Evolutionary conservation across 92 coral and sea anemone genomes (phyloP).

Genomic region (Phenganax marumi): DNA sequence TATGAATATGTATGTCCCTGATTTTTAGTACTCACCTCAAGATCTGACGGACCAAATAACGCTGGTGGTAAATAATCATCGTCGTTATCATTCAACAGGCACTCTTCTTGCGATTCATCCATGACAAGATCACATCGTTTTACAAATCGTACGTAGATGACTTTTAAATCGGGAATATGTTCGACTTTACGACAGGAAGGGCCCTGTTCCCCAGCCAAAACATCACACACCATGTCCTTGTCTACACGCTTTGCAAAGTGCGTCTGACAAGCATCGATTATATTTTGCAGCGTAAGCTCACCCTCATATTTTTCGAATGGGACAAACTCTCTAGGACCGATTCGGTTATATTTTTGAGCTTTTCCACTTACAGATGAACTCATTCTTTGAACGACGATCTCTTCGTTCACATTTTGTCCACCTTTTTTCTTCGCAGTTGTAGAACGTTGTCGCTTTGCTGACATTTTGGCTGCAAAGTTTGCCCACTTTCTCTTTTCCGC

Average conservation of each 20-base stretch:
- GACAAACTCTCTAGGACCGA: conserved; percentile 53
- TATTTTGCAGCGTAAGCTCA: conserved; percentile 32
- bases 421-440: conserved; percentile 40
- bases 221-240: conserved; percentile 52
- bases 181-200: conserved; percentile 48
- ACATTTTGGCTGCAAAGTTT: conserved; percentile 57
- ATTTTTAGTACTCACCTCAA: no score
- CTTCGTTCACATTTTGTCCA: conserved; percentile 35
- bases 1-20: no score
- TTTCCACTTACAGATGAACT: conserved; percentile 51
- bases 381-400: conserved; percentile 56
- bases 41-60: no score
- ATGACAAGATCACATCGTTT: conserved; percentile 22
- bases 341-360: conserved; percentile 52
- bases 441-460: conserved; percentile 52
- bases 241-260: conserved; percentile 34
- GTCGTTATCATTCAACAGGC: no score
- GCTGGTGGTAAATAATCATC: no score
- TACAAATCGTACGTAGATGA: conserved; percentile 46
- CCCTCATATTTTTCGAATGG: conserved; percentile 43
- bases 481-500: no score
- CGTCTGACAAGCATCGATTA: conserved; percentile 42
- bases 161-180: conserved; percentile 52
- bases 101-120: conserved; percentile 47
- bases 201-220: conserved; percentile 53